phyloP scores from a whole-genome alignment of 2,888 invertebrate genomes.

The Drosophila greeni region DNA sequence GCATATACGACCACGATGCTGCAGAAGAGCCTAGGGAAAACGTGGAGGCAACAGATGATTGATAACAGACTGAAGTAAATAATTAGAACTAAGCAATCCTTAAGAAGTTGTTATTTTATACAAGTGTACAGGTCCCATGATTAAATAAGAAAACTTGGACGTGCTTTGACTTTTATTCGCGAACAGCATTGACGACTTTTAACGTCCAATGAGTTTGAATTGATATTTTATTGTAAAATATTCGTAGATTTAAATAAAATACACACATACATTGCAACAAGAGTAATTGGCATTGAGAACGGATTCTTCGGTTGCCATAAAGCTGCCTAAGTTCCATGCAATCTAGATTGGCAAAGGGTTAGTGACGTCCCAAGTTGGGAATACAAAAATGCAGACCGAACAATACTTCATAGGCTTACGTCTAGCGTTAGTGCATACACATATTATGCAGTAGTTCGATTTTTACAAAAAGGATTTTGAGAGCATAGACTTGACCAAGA shows the following conservation, averaged over 20 bases:
- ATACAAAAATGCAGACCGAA: constrained; percentile 55
- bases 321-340: constrained; percentile 40
- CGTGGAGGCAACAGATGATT: background rate
- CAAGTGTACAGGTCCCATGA: background rate
- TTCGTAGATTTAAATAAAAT: constrained; percentile 50
- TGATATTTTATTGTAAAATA: constrained; percentile 53
- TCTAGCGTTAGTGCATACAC: constrained; percentile 33
- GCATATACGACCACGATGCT: constrained; percentile 55
- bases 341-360: constrained; percentile 55
- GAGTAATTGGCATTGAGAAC: constrained; percentile 42
- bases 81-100: background rate
- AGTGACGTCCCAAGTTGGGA: constrained; percentile 53
- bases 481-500: constrained; percentile 48
- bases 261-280: constrained; percentile 56
- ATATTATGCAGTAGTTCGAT: constrained; percentile 19
- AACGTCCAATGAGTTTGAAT: constrained; percentile 11
- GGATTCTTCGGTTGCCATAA: constrained; percentile 31
- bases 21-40: background rate
- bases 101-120: background rate
- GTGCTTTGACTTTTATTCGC: constrained; percentile 17
- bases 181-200: background rate
- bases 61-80: background rate
- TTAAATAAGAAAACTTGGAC: background rate
- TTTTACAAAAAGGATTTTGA: constrained; percentile 25
- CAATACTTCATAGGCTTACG: constrained; percentile 36